A percentile compares a stretch with the other conserved stretches of the same genome.
Conservation (phyloP, 2,797 vertebrate genomes). For the Neomorphus geoffroyi region DNA sequence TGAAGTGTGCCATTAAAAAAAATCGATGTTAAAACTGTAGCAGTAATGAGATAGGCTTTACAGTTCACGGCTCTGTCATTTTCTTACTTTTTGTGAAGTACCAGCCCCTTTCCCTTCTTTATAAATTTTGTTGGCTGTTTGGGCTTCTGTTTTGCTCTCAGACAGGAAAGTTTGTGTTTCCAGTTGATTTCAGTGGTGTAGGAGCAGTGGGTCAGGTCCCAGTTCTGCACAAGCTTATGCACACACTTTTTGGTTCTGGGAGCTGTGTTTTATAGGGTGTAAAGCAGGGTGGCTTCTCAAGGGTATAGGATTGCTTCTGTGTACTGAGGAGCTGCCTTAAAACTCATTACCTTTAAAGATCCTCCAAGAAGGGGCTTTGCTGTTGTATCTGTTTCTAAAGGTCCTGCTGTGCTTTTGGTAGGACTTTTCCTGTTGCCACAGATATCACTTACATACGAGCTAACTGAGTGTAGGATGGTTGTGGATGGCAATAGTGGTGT, state of each 20-base stretch:
- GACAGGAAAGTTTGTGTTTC: not conserved
- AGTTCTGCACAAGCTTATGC: not conserved
- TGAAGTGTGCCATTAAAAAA: conserved; percentile 50
- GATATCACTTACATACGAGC: rapidly evolving
- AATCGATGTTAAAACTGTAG: conserved; percentile 23
- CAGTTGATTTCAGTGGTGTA: not conserved
- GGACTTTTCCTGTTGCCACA: not conserved
- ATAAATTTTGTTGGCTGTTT: not conserved
- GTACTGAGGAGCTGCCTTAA: not conserved
- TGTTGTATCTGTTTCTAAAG: rapidly evolving
- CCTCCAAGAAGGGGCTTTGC: not conserved
- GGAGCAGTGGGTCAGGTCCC: not conserved
- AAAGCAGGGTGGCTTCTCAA: not conserved
- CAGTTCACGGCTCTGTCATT: not conserved
- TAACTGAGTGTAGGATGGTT: not conserved
- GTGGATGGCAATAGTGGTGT: not conserved
- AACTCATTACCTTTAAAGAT: not conserved
- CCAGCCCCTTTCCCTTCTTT: not conserved
- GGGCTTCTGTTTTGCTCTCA: not conserved
- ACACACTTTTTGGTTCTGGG: not conserved
- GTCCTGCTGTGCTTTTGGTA: not conserved
- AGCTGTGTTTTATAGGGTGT: not conserved
- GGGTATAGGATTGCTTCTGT: not conserved
- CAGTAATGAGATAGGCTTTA: conserved; percentile 3
- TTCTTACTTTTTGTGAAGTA: not conserved